Conservation (phyloP, 2,797 vertebrate genomes). For the Anguilla marmorata region DNA sequence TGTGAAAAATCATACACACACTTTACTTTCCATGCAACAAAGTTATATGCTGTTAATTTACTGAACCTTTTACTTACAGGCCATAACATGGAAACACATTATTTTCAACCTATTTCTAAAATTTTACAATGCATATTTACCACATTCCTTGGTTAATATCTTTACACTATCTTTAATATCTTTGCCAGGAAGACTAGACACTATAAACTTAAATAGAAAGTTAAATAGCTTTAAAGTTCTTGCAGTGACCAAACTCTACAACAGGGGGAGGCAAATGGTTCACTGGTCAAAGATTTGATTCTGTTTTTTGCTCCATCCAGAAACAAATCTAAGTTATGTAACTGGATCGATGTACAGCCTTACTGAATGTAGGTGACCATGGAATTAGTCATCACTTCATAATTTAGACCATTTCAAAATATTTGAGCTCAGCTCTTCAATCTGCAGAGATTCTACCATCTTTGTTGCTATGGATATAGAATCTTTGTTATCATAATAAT, state of each 20-base stretch:
- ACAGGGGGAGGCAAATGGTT: neutral
- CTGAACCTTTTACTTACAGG: neutral
- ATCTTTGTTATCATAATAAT: neutral
- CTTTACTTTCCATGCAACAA: neutral
- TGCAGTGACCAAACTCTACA: neutral
- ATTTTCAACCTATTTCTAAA: neutral
- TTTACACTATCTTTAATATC: too few relatives aligned
- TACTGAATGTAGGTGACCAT: too few relatives aligned
- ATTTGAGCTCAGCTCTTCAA: neutral
- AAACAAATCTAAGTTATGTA: too few relatives aligned
- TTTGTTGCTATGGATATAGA: neutral
- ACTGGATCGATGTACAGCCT: too few relatives aligned
- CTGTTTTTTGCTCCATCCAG: too few relatives aligned
- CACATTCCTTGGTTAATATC: neutral
- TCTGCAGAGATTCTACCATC: neutral
- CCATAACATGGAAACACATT: neutral
- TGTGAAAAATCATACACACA: slow-evolving; percentile 32
- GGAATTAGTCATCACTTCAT: neutral
- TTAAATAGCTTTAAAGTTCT: neutral
- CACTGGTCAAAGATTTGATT: neutral
- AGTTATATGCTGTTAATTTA: neutral
- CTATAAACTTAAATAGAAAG: too few relatives aligned
- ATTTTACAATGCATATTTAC: neutral
- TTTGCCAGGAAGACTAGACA: neutral
- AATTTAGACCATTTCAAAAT: neutral